These are phyloP conservation scores for Tiliqua scincoides DNA, from an alignment of 2,113 vertebrate genomes.

Conservation along the genomic window DNA sequence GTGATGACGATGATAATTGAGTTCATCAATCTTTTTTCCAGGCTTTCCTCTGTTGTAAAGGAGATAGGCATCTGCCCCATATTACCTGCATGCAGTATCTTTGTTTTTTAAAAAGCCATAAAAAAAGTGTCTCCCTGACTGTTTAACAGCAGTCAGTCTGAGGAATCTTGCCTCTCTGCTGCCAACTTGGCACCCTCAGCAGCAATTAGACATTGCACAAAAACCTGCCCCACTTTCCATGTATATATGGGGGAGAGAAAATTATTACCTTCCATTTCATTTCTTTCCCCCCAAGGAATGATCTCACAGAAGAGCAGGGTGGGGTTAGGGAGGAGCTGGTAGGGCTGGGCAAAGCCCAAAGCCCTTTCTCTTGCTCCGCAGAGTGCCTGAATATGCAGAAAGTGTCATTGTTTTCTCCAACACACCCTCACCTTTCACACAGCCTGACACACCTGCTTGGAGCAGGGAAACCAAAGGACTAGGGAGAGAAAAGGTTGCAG, in stretches of 20 bases:
- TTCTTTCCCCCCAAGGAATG: slow-evolving; percentile 70
- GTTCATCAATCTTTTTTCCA: neutral
- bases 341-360: slow-evolving; percentile 67
- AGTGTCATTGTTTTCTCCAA: slow-evolving; percentile 67
- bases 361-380: slow-evolving; percentile 55
- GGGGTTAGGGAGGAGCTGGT: slow-evolving; percentile 65
- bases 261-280: slow-evolving; percentile 65
- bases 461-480: slow-evolving; percentile 25
- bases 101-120: neutral
- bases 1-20: neutral
- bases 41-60: neutral
- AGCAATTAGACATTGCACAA: slow-evolving; percentile 64
- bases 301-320: slow-evolving; percentile 66
- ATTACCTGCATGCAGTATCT: slow-evolving; percentile 14
- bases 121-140: slow-evolving; percentile 22
- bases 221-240: slow-evolving; percentile 58
- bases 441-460: slow-evolving; percentile 58
- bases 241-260: slow-evolving; percentile 28
- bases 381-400: slow-evolving; percentile 68
- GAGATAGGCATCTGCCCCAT: slow-evolving; percentile 4
- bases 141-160: slow-evolving; percentile 29
- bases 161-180: slow-evolving; percentile 46
- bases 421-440: slow-evolving; percentile 74
- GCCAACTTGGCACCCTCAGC: slow-evolving; percentile 55
- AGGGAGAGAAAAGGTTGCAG: neutral